These are phyloP conservation scores for Noctua janthe DNA, from an alignment of 2,888 invertebrate species.

Conservation along the genomic window DNA sequence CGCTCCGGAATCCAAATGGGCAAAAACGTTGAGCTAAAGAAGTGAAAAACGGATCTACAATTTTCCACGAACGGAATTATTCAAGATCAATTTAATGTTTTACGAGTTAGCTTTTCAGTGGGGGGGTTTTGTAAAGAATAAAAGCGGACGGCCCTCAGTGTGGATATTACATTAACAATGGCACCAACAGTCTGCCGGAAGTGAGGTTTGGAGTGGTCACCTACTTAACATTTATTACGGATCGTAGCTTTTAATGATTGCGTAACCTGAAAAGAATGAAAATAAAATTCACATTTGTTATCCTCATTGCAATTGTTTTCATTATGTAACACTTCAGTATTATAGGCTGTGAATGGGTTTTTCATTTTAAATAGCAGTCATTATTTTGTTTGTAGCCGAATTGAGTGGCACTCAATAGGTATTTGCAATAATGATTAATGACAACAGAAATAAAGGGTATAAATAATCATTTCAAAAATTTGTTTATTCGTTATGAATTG, in stretches of 20 bases:
- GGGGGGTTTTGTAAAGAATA: conserved; percentile 67
- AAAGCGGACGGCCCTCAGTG: conserved; percentile 65
- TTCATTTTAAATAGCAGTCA: conserved; percentile 20
- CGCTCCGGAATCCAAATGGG: conserved; percentile 85
- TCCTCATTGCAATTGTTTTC: conserved; percentile 48
- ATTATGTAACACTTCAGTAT: conserved; percentile 19
- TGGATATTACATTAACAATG: conserved; percentile 69
- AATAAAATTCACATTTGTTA: conserved; percentile 57
- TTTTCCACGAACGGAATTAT: conserved; percentile 80
- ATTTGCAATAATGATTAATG: not conserved
- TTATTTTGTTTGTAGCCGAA: conserved; percentile 7
- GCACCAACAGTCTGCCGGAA: conserved; percentile 61
- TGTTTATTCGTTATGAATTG: not conserved
- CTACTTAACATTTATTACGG: conserved; percentile 68
- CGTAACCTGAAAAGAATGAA: conserved; percentile 54
- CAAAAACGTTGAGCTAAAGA: conserved; percentile 83
- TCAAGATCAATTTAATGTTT: conserved; percentile 84
- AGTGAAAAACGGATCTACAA: conserved; percentile 84
- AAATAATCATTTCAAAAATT: not conserved
- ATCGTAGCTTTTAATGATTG: conserved; percentile 61
- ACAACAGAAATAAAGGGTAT: not conserved
- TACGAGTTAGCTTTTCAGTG: conserved; percentile 75
- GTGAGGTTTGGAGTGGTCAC: conserved; percentile 64
- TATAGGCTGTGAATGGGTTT: conserved; percentile 3
- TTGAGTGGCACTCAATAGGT: conserved; percentile 7